These are phyloP conservation scores for Aphrophora alni DNA, from an alignment of 2,888 invertebrate species.

Conservation along the genomic window DNA sequence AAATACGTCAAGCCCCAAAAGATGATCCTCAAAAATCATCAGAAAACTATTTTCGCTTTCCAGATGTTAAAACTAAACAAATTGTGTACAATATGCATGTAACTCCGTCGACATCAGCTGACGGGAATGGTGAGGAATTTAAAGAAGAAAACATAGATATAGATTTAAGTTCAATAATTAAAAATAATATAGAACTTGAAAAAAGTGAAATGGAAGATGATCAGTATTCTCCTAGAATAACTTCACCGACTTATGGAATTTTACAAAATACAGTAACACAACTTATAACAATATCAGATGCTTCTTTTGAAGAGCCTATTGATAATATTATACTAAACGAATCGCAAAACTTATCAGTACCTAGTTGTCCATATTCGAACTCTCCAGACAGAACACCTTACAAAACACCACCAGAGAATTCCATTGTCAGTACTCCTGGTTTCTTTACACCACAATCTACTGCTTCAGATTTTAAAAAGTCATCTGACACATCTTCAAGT, in stretches of 20 bases:
- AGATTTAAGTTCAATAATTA: no score
- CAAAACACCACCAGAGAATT: conserved; percentile 38
- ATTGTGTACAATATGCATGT: neutral
- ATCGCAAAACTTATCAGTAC: conserved; percentile 23
- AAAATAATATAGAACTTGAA: neutral
- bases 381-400: conserved; percentile 32
- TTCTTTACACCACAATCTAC: conserved; percentile 34
- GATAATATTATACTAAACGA: neutral
- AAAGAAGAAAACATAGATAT: neutral
- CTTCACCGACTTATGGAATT: conserved; percentile 38
- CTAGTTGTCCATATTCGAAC: conserved; percentile 20
- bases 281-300: conserved; percentile 33
- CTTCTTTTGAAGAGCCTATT: neutral
- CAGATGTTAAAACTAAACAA: conserved; percentile 22
- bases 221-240: conserved; percentile 29
- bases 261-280: conserved; percentile 39
- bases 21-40: neutral
- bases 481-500: conserved; percentile 44
- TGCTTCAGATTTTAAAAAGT: conserved; percentile 29
- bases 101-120: neutral
- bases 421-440: conserved; percentile 30
- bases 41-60: conserved; percentile 31
- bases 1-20: conserved; percentile 37
- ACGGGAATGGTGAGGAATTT: neutral
- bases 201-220: neutral